These are phyloP conservation scores for Synergus gifuensis DNA, from an alignment of 2,888 invertebrate genomes.

Conservation along the genomic window DNA sequence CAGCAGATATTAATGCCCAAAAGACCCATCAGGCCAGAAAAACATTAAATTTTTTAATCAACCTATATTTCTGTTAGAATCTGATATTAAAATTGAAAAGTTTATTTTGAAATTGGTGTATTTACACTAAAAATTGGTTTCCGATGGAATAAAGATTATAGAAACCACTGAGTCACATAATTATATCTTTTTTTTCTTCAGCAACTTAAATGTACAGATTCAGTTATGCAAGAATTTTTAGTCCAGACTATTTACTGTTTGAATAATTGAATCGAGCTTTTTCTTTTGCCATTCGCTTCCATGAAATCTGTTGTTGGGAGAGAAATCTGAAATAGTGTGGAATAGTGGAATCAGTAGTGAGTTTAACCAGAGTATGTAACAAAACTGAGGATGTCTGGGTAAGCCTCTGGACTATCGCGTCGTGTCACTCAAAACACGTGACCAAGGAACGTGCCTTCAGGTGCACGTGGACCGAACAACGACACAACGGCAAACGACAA, in stretches of 20 bases:
- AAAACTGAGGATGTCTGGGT: neutral
- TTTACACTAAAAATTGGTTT: too few relatives aligned
- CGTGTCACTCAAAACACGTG: constrained; percentile 64
- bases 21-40: too few relatives aligned
- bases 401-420: neutral
- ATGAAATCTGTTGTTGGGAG: constrained; percentile 2
- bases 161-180: too few relatives aligned
- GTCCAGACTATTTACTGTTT: neutral
- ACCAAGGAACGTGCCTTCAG: constrained; percentile 73
- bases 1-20: too few relatives aligned
- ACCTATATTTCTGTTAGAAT: too few relatives aligned
- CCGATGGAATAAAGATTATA: too few relatives aligned
- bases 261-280: constrained; percentile 1
- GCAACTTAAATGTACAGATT: too few relatives aligned
- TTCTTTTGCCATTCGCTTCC: neutral
- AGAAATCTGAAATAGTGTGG: neutral
- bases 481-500: constrained; percentile 52
- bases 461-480: constrained; percentile 71
- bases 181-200: too few relatives aligned
- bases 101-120: too few relatives aligned
- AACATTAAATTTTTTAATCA: too few relatives aligned
- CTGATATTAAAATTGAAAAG: too few relatives aligned
- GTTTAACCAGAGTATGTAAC: neutral
- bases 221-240: neutral
- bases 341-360: neutral